phyloP scores from a whole-genome alignment of 2,113 vertebrate species.

The Acrocephalus arundinaceus region DNA sequence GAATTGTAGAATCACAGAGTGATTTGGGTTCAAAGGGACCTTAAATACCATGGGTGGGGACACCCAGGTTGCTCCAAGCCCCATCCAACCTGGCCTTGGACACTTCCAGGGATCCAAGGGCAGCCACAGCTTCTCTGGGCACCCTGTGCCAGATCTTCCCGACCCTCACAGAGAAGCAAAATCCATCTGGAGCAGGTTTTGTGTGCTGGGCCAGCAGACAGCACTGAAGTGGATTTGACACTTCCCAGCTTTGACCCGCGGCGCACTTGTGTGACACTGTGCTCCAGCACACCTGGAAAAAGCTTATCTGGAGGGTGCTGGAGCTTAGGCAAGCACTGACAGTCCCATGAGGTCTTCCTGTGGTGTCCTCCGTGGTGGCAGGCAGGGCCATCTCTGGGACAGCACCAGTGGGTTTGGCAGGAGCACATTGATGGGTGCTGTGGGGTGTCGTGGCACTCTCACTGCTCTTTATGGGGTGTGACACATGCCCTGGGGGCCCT shows the following conservation, averaged over 20 bases:
- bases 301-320: background rate
- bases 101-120: background rate
- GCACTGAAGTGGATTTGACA: background rate
- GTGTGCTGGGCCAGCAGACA: background rate
- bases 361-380: background rate
- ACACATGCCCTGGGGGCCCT: too few species aligned
- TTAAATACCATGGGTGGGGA: background rate
- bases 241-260: background rate
- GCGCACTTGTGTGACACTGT: background rate
- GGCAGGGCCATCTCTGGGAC: background rate
- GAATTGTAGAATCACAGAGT: background rate
- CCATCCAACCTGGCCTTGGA: accelerated
- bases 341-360: background rate
- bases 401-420: background rate
- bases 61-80: background rate
- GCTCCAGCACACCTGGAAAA: background rate
- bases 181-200: background rate
- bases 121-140: background rate
- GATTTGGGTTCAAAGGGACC: background rate
- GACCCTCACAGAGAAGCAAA: background rate
- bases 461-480: too few species aligned
- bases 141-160: background rate
- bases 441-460: too few species aligned
- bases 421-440: background rate
- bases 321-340: background rate